A percentile compares a stretch with the other conserved stretches of the same genome.
Evolutionary conservation across 1,140 invertebrate genomes (phyloP).

Genomic region (Lasioglossum albipes): DNA sequence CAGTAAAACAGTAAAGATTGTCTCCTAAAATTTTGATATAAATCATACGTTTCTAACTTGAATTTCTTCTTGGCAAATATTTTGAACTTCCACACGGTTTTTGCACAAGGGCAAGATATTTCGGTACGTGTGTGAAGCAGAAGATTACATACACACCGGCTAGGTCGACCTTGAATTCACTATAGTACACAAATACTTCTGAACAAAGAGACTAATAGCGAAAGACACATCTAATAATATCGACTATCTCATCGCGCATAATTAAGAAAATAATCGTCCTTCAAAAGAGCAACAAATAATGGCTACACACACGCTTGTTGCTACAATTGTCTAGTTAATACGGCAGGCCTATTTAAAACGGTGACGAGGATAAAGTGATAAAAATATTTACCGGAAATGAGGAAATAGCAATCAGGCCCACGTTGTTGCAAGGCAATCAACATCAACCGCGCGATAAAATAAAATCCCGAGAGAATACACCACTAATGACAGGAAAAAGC

Average conservation of each 20-base stretch:
- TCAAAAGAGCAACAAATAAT: background rate
- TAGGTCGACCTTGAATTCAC: constrained; percentile 32
- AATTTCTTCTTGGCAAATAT: background rate
- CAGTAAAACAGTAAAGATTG: background rate
- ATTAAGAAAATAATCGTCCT: background rate
- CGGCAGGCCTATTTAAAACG: background rate
- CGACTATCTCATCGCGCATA: background rate
- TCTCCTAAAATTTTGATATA: background rate
- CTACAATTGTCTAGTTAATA: too few species aligned
- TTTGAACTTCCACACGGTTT: constrained; percentile 12
- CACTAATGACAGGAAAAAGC: background rate
- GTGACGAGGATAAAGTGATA: background rate
- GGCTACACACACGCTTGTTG: too few species aligned
- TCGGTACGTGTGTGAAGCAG: constrained; percentile 12
- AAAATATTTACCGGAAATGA: constrained; percentile 5
- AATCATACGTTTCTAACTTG: background rate
- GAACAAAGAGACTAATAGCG: constrained; percentile 21
- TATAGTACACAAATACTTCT: constrained; percentile 32
- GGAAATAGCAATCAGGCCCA: background rate
- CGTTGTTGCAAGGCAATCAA: background rate
- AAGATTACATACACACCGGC: constrained; percentile 10
- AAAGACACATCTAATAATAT: background rate
- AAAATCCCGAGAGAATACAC: background rate
- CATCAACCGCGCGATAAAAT: background rate
- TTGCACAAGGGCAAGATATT: constrained; percentile 46